Conservation (phyloP, 2,888 invertebrate species). For the Meteorus cinctellus region DNA sequence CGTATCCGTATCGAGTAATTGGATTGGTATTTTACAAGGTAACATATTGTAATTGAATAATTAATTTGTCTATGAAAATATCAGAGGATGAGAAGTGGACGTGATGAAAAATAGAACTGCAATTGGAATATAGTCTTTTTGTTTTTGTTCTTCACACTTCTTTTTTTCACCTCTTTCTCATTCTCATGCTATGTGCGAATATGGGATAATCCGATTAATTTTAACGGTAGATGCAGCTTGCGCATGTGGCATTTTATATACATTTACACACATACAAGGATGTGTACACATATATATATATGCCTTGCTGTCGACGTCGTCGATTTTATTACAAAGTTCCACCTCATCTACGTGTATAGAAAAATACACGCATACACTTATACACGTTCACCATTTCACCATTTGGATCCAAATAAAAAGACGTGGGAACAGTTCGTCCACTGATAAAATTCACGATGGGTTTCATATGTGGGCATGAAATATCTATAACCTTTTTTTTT, state of each 20-base stretch:
- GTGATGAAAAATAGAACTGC: not conserved
- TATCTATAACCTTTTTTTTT: not conserved
- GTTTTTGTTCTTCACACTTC: not conserved
- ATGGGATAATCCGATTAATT: constrained; percentile 58
- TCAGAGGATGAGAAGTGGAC: not conserved
- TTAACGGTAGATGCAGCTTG: constrained; percentile 49
- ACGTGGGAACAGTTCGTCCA: not conserved
- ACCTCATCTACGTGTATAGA: not conserved
- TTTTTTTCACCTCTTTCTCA: not conserved
- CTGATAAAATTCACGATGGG: constrained; percentile 7
- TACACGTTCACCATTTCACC: not conserved
- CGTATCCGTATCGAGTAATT: not conserved
- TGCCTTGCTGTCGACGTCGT: not conserved
- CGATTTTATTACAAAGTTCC: not conserved
- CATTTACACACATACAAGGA: not conserved
- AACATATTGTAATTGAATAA: not conserved
- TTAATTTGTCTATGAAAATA: constrained; percentile 4
- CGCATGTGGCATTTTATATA: constrained; percentile 14
- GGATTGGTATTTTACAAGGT: not conserved
- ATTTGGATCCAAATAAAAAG: not conserved
- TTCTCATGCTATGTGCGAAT: constrained; percentile 30
- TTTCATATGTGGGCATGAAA: not conserved
- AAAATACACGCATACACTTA: not conserved
- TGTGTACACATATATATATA: not conserved
- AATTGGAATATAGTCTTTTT: not conserved